Conservation (phyloP, 2,113 vertebrate species). For the Nicator chloris region DNA sequence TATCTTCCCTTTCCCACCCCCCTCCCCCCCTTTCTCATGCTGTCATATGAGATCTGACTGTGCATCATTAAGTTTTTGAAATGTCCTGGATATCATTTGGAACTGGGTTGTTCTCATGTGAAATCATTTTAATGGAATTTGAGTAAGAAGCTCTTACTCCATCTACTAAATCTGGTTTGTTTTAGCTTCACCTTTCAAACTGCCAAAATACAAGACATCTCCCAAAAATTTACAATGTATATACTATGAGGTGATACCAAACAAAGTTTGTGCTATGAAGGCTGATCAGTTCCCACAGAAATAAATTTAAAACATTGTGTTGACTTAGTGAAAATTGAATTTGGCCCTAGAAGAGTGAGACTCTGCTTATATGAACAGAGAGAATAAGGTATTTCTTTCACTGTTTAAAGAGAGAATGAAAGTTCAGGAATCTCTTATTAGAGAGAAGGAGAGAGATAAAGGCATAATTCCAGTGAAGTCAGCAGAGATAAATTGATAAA, state of each 20-base stretch:
- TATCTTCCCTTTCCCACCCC: neutral
- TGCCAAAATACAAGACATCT: neutral
- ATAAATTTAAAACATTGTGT: neutral
- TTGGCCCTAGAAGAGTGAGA: neutral
- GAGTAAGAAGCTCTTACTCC: neutral
- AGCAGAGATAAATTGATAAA: neutral
- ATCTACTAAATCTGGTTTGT: neutral
- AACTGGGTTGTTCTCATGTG: neutral
- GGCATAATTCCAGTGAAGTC: neutral
- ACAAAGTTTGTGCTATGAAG: neutral
- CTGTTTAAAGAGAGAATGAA: neutral
- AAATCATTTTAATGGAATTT: neutral
- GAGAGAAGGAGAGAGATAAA: neutral
- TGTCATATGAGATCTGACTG: neutral
- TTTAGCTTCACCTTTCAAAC: neutral
- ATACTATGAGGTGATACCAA: neutral
- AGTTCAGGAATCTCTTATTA: neutral
- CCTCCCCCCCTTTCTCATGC: accelerated
- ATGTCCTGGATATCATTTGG: neutral
- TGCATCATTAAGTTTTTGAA: neutral
- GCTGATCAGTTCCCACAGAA: neutral
- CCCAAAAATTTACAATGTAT: neutral
- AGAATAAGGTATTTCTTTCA: neutral
- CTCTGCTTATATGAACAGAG: neutral
- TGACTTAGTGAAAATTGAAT: neutral